Conservation (phyloP, 2,113 vertebrate species). For the Lepisosteus osseus region DNA sequence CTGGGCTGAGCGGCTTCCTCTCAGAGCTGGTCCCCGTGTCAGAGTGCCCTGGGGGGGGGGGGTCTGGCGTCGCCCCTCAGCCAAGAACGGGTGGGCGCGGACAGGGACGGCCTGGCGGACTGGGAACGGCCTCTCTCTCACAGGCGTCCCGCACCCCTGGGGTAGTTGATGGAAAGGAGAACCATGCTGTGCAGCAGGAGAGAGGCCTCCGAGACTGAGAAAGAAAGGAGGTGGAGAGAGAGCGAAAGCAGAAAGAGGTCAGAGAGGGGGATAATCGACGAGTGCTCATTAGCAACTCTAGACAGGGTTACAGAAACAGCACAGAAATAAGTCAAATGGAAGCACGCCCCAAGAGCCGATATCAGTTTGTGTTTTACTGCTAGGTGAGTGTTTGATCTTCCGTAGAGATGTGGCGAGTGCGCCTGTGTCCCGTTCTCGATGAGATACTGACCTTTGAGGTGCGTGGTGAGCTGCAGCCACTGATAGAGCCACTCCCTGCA, state of each 20-base stretch:
- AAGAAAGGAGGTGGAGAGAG: neutral
- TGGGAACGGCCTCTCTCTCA: constrained; percentile 19
- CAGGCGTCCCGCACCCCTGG: constrained; percentile 32
- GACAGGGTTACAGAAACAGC: no score
- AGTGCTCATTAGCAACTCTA: neutral
- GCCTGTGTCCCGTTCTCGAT: neutral
- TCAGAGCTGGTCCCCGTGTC: no score
- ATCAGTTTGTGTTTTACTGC: no score
- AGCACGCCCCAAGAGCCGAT: no score
- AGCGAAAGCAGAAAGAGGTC: neutral
- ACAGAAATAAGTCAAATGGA: no score
- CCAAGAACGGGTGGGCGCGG: constrained; percentile 1
- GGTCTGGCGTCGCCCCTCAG: no score
- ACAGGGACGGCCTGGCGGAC: neutral
- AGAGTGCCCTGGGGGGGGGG: no score
- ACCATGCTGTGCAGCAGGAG: constrained; percentile 85
- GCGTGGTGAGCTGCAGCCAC: constrained; percentile 80
- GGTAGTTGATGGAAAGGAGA: constrained; percentile 82
- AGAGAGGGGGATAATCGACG: neutral
- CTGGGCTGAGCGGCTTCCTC: no score
- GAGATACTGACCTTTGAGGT: constrained; percentile 71
- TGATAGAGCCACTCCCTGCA: constrained; percentile 79
- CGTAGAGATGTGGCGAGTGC: neutral
- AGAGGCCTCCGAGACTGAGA: constrained; percentile 79
- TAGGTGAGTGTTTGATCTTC: no score